phyloP scores from a whole-genome alignment of 2,888 invertebrate genomes.

The Dendrolimus houi region DNA sequence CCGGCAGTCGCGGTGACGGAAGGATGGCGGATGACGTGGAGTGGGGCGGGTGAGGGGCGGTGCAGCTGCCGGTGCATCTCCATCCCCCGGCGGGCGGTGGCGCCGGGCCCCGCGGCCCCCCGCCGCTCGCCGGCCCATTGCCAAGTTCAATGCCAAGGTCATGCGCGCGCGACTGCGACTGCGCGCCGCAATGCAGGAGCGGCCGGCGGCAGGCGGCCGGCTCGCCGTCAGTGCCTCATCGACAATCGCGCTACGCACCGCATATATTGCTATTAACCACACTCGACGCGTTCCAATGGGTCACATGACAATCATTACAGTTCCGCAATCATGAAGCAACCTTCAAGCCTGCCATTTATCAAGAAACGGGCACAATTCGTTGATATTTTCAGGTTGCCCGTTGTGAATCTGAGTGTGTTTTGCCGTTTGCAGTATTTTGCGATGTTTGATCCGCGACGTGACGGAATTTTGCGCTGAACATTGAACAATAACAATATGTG shows the following conservation, averaged over 20 bases:
- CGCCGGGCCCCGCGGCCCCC: constrained; percentile 11
- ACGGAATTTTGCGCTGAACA: constrained; percentile 14
- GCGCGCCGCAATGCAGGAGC: constrained; percentile 82
- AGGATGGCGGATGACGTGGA: constrained; percentile 53
- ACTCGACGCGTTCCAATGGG: constrained; percentile 26
- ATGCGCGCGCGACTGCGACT: constrained; percentile 79
- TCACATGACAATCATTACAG: constrained; percentile 34
- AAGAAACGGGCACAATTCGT: constrained; percentile 3
- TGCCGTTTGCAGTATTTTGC: constrained; percentile 20
- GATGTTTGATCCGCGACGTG: constrained; percentile 25
- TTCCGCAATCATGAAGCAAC: constrained; percentile 19
- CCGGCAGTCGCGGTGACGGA: constrained; percentile 37
- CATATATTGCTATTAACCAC: constrained; percentile 34
- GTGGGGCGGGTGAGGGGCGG: constrained; percentile 58
- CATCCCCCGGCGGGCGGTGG: constrained; percentile 26
- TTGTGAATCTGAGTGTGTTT: constrained; percentile 23
- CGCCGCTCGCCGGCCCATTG: constrained; percentile 70
- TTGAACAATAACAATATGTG: background rate
- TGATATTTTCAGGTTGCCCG: constrained; percentile 29
- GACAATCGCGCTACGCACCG: constrained; percentile 55
- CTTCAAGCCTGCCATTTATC: too few relatives aligned
- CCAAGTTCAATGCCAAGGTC: constrained; percentile 91
- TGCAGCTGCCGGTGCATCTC: constrained; percentile 68
- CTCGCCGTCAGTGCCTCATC: constrained; percentile 61
- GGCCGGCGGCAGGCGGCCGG: constrained; percentile 55